Evolutionary conservation across 2,888 invertebrate species (phyloP).

Genomic region (Drosophila fulvimacula): DNA sequence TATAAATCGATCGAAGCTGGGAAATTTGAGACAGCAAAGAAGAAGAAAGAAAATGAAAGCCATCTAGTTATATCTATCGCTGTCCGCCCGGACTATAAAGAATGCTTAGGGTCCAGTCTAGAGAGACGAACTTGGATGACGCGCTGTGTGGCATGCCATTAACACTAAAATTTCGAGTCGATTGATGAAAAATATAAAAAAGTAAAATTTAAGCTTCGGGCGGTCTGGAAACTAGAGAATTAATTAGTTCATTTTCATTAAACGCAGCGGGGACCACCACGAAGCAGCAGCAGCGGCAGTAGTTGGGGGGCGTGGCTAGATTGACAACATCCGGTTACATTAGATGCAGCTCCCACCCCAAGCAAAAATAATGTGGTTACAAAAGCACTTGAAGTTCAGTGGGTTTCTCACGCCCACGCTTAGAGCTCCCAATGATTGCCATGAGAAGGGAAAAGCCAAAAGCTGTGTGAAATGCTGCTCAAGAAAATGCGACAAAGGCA

Average conservation of each 20-base stretch:
- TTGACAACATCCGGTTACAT: constrained; percentile 66
- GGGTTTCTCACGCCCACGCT: constrained; percentile 77
- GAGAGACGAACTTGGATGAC: constrained; percentile 26
- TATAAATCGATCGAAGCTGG: constrained; percentile 33
- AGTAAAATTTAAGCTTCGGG: constrained; percentile 43
- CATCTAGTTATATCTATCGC: constrained; percentile 15
- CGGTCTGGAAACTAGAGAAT: constrained; percentile 37
- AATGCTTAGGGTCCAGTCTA: constrained; percentile 26
- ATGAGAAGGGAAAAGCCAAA: constrained; percentile 69
- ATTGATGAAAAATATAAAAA: constrained; percentile 17
- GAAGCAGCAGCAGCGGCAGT: background rate
- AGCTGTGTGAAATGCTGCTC: constrained; percentile 63
- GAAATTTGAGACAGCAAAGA: constrained; percentile 2
- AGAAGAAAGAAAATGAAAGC: constrained; percentile 13
- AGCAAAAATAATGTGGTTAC: constrained; percentile 23
- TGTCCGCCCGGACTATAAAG: constrained; percentile 47
- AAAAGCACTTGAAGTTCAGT: constrained; percentile 70
- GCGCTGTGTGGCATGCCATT: constrained; percentile 43
- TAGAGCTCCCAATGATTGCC: constrained; percentile 33
- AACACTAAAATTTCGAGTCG: constrained; percentile 24
- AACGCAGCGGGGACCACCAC: constrained; percentile 33
- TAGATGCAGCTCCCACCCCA: constrained; percentile 48
- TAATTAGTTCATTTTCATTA: constrained; percentile 44
- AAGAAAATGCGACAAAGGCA: constrained; percentile 38
- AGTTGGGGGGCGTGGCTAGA: constrained; percentile 17